phyloP scores from a whole-genome alignment of 1,140 invertebrate species.

The Arion vulgaris region DNA sequence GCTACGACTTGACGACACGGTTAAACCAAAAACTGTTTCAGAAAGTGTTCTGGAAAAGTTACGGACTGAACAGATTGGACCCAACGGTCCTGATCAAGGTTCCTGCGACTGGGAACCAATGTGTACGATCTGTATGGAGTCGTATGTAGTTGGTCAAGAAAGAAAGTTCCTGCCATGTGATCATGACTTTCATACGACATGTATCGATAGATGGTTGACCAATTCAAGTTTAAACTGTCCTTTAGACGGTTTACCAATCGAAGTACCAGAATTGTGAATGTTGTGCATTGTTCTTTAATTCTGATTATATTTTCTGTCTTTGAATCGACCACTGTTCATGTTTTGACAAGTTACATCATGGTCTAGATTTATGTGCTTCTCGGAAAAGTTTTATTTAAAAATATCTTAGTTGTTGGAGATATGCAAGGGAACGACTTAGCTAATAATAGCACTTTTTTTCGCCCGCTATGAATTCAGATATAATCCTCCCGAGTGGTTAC shows the following conservation, averaged over 20 bases:
- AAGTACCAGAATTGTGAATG: too few relatives aligned
- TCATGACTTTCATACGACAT: slow-evolving; percentile 63
- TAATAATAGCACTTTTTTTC: too few relatives aligned
- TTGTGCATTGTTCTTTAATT: too few relatives aligned
- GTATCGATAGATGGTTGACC: slow-evolving; percentile 65
- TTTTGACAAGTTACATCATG: too few relatives aligned
- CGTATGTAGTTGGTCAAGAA: slow-evolving; percentile 56
- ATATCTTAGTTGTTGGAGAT: too few relatives aligned
- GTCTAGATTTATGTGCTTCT: too few relatives aligned
- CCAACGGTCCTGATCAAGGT: slow-evolving; percentile 34
- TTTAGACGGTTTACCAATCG: slow-evolving; percentile 63
- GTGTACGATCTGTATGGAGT: slow-evolving; percentile 65
- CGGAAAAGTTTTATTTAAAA: too few relatives aligned
- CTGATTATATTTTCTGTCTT: too few relatives aligned
- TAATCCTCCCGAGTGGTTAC: too few relatives aligned
- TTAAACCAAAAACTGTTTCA: slow-evolving; percentile 63
- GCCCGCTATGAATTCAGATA: too few relatives aligned
- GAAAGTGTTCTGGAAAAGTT: slow-evolving; percentile 47
- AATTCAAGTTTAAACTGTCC: slow-evolving; percentile 68
- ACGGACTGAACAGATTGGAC: slow-evolving; percentile 55
- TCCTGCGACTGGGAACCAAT: background rate
- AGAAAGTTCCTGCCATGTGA: slow-evolving; percentile 65
- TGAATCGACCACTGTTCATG: too few relatives aligned
- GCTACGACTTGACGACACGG: slow-evolving; percentile 59
- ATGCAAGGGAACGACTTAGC: too few relatives aligned